Evolutionary conservation across 2,888 invertebrate genomes (phyloP).

Genomic region (Agrotis clavis): DNA sequence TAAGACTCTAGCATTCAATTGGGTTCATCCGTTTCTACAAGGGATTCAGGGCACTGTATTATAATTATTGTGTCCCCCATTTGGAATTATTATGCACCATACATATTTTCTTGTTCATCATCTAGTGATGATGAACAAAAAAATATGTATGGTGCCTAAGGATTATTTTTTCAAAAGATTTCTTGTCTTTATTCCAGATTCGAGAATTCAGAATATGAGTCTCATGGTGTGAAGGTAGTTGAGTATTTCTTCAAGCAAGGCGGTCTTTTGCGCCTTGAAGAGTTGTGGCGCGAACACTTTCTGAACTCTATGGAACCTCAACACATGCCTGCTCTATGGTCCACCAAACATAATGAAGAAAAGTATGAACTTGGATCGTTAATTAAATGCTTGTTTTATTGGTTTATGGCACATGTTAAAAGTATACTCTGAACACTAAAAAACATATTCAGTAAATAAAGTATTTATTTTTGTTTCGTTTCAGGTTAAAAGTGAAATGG

Average conservation of each 20-base stretch:
- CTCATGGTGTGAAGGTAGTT: conserved; percentile 92
- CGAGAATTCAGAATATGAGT: conserved; percentile 85
- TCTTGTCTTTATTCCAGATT: conserved; percentile 72
- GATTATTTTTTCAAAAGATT: neutral
- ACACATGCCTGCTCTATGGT: conserved; percentile 94
- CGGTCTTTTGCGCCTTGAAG: conserved; percentile 93
- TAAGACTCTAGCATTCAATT: neutral
- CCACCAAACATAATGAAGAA: conserved; percentile 93
- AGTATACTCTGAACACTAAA: no score
- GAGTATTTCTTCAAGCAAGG: conserved; percentile 87
- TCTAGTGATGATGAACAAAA: no score
- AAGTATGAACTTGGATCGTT: conserved; percentile 74
- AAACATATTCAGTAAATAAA: neutral
- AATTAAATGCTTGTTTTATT: no score
- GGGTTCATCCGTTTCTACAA: no score
- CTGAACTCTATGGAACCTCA: conserved; percentile 93
- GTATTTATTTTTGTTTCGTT: conserved; percentile 55
- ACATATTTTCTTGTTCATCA: no score
- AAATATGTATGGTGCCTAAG: no score
- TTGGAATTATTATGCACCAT: neutral
- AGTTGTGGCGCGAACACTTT: conserved; percentile 95
- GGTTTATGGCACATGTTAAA: no score
- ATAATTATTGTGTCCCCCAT: no score
- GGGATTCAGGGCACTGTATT: no score
- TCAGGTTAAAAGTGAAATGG: conserved; percentile 88